Evolutionary conservation across 2,797 vertebrate species (phyloP), one percentile per base, ranked within the genome.

Genomic region (Echiichthys vipera): DNA sequence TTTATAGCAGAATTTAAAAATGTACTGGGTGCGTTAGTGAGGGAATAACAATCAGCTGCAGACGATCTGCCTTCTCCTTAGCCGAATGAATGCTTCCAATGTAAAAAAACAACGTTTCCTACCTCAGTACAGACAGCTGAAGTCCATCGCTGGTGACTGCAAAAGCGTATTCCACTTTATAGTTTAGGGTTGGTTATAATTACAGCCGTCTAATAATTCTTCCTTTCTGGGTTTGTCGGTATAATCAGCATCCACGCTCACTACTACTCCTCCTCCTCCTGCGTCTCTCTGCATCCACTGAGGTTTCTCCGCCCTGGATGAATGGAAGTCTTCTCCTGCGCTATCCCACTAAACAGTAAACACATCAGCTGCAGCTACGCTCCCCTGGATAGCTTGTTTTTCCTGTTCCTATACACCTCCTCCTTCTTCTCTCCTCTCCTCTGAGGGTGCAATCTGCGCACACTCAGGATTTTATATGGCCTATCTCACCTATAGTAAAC

Each of bases 401-500:
- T 46, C 30, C 40, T 69, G 18, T 55, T 59, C 18, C 58, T 25
- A 37, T 50, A n/a, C 67, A 24, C 63, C 75, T 66, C 58, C 51
- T 25, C 62, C 56, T 51, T 56, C 78, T 63, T 3, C 58, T 77
- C 74, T 67, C 74, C 74, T 76, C 62, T 67, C 77, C 62, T 84
- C 61, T 83, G 82, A 90, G 71, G 84, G 68, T 54, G 71, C 71
- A 69, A 62, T 84, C 59, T 85, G 84, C 86, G 83, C 85, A 88
- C 87, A 84, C 89, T 66, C 80, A 53, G 64, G 85, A 75, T 80
- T 92, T 83, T 91, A 91, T 90, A 91, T 77, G 76, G 49, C 71
- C 74, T 49, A 4, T 55, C 88, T 90, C 85, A 91, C 89, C 74
- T 88, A 83, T 83, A 88, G 86, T 91, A 91, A 89, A 89, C 88